Percentiles rank a stretch among this genome's conserved stretches.
Conservation (phyloP, 2,888 invertebrate genomes). For the Tetheella fluctuosa region DNA sequence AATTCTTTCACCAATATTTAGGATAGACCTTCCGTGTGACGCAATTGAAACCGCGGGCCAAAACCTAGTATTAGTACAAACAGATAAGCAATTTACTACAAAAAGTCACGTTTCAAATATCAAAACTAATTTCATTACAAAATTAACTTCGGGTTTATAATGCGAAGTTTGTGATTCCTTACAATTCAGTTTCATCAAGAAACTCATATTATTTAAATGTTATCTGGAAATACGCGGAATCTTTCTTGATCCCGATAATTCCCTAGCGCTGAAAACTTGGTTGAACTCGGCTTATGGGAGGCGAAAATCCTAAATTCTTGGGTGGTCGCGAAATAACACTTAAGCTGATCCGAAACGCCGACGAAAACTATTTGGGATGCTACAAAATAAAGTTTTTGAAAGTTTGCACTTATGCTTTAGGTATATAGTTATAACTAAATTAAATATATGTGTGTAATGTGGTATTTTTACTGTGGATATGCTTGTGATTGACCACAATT, state of each 20-base stretch:
- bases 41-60: too few relatives aligned
- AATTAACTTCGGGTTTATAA: not conserved
- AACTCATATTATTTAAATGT: conserved; percentile 25
- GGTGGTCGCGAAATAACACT: conserved; percentile 34
- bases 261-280: conserved; percentile 32
- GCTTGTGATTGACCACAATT: too few relatives aligned
- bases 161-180: not conserved
- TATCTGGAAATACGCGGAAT: conserved; percentile 30
- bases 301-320: conserved; percentile 43
- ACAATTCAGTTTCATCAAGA: conserved; percentile 6
- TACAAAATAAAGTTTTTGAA: conserved; percentile 42
- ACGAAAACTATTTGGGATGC: conserved; percentile 43
- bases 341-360: conserved; percentile 24
- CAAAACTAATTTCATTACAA: not conserved
- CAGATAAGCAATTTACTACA: not conserved
- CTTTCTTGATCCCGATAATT: conserved; percentile 39
- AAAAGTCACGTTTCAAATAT: not conserved
- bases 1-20: too few relatives aligned
- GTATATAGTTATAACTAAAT: too few relatives aligned
- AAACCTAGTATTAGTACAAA: not conserved
- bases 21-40: too few relatives aligned
- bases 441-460: too few relatives aligned
- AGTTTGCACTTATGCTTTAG: conserved; percentile 35
- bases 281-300: conserved; percentile 37
- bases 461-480: too few relatives aligned